Conservation (phyloP, 2,888 invertebrate genomes). For the Stegophylla sp. region DNA sequence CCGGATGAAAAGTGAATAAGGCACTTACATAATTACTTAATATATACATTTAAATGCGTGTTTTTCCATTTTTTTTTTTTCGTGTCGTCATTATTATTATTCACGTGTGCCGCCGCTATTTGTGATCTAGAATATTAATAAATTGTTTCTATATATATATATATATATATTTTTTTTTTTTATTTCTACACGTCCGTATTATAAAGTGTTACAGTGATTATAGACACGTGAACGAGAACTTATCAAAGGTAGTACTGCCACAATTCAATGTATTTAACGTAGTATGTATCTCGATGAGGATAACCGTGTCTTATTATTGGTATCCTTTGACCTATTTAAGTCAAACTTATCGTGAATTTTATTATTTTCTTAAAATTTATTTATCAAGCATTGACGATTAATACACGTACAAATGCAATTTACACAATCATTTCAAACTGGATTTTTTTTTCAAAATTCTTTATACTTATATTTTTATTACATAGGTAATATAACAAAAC, state of each 20-base stretch:
- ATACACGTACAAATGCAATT: too few relatives aligned
- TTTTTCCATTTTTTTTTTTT: not conserved
- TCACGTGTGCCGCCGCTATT: not conserved
- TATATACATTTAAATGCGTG: not conserved
- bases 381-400: too few relatives aligned
- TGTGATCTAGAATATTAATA: not conserved
- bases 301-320: not conserved
- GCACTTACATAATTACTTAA: constrained; percentile 8
- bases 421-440: too few relatives aligned
- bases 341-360: not conserved
- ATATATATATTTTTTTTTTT: too few relatives aligned
- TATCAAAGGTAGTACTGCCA: constrained; percentile 39
- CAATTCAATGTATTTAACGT: constrained; percentile 15
- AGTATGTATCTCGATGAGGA: not conserved
- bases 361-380: too few relatives aligned
- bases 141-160: too few relatives aligned
- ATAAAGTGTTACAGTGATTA: not conserved
- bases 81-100: not conserved
- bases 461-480: too few relatives aligned
- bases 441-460: too few relatives aligned
- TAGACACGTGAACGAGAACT: not conserved
- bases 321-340: not conserved
- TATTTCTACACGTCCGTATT: not conserved
- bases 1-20: constrained; percentile 7
- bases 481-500: too few relatives aligned